Evolutionary conservation across 1,140 invertebrate species (phyloP).

Genomic region (Aplysia californica): DNA sequence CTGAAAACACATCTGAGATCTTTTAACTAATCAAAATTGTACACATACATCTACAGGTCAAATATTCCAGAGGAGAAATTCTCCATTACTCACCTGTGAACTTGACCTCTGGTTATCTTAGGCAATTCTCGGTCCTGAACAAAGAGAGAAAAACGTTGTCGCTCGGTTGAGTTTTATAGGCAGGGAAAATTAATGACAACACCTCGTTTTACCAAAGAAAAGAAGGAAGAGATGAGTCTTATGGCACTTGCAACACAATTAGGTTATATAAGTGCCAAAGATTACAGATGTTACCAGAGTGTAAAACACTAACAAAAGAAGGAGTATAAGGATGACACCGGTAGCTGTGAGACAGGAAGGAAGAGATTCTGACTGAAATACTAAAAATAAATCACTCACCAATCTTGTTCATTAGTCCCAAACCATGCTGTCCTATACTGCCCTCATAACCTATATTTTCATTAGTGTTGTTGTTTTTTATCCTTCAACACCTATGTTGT

Average conservation of each 20-base stretch:
- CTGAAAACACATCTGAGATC: background rate
- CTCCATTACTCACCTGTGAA: background rate
- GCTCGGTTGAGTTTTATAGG: too few relatives aligned
- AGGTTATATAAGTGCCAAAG: too few relatives aligned
- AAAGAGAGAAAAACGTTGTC: too few relatives aligned
- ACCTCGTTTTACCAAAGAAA: background rate
- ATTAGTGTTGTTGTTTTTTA: too few relatives aligned
- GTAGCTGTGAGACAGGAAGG: background rate
- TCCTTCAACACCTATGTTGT: too few relatives aligned
- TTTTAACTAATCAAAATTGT: background rate
- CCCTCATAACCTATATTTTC: too few relatives aligned
- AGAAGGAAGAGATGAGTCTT: background rate
- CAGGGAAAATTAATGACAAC: too few relatives aligned
- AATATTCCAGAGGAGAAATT: background rate
- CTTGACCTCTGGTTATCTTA: slow-evolving; percentile 1
- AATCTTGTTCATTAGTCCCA: too few relatives aligned
- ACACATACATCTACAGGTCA: too few relatives aligned
- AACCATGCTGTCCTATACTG: too few relatives aligned
- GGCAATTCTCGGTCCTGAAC: slow-evolving; percentile 10
- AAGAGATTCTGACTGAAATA: background rate
- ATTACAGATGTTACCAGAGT: background rate
- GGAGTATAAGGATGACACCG: background rate
- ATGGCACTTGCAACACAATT: too few relatives aligned
- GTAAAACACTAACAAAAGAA: background rate
- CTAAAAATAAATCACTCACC: too few relatives aligned